Evolutionary conservation across 2,888 invertebrate species (phyloP), one percentile per base, ranked within the genome.

Genomic region (Actias luna): DNA sequence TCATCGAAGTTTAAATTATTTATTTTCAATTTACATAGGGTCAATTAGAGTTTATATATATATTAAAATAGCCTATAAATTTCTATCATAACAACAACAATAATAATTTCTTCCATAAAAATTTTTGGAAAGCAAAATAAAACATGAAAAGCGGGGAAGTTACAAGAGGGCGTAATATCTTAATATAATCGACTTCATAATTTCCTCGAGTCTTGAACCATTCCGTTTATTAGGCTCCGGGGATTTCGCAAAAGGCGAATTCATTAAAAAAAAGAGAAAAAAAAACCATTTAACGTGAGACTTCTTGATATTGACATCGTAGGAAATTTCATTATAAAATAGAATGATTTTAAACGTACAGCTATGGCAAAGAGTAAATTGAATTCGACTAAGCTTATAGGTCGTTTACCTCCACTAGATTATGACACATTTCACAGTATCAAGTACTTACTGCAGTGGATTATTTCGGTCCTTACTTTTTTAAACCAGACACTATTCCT

Each of bases 211-310:
- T 18, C 55, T 52, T n/a, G 55, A 55, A 29, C 27, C 55, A 12
- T 55, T 55, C 55, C 29, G 1, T 27, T 55, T 55, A 55, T 55
- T 29, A 55, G 29, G 55, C 55, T 55, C 55, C 35, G 57, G 18
- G n/a, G 39, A 42, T 29, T 58, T 58, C 5, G 33, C 22, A 61
- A 61, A 39, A 33, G 58, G 33, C 61, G 25, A 58, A 58, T 62
- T 62, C 61, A 61, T 61, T 61, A 61, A 39, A 39, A 55, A 29
- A 12, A 52, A 50, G 10, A n/a, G 29, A 50, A 42, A 42, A 55
- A 55, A 50, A 55, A 29, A 27, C 8, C 55, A n/a, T 55, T 55
- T 55, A 55, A 29, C 16, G 16, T 14, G 29, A 55, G 5, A 29
- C 5, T n/a, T n/a, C n/a, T 29, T 55, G 55, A 55, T 55, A 55